Conservation (phyloP, 2,888 invertebrate genomes). For the Volucella bombylans region DNA sequence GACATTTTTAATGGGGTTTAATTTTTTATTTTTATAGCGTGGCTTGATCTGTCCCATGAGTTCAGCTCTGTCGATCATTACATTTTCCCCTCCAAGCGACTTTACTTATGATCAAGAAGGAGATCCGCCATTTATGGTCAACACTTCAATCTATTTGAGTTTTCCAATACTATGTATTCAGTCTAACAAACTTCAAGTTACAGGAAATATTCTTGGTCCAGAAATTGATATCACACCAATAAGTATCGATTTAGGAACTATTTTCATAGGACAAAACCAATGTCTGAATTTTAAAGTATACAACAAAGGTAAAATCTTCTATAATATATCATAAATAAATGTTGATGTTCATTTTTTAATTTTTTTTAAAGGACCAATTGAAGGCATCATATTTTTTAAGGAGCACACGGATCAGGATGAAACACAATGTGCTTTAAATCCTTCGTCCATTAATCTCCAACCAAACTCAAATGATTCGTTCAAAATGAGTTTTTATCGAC, state of each 20-base stretch:
- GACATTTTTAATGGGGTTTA: not conserved
- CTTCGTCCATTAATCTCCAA: constrained; percentile 10
- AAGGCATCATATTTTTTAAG: constrained; percentile 34
- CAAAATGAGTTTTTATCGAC: constrained; percentile 42
- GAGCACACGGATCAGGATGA: constrained; percentile 23
- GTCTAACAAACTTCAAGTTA: constrained; percentile 34
- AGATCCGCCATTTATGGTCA: constrained; percentile 35
- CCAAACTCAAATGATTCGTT: not conserved
- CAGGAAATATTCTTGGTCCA: constrained; percentile 41
- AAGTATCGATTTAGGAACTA: constrained; percentile 10
- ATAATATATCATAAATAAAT: not conserved
- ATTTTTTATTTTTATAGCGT: constrained; percentile 4
- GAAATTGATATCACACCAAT: constrained; percentile 37
- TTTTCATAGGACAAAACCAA: constrained; percentile 47
- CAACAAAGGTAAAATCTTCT: constrained; percentile 35
- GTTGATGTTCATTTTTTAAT: not conserved
- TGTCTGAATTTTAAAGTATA: not conserved
- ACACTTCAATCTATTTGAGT: constrained; percentile 14
- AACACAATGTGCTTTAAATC: constrained; percentile 15
- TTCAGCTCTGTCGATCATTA: constrained; percentile 42
- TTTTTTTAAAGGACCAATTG: constrained; percentile 39
- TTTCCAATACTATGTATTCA: constrained; percentile 19
- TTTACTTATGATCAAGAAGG: constrained; percentile 36
- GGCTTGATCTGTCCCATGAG: constrained; percentile 47
- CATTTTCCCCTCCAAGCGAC: constrained; percentile 15